Percentiles rank a stretch among this genome's conserved stretches.
Evolutionary conservation across 2,113 vertebrate species (phyloP).

Genomic region (Apteryx mantelli): DNA sequence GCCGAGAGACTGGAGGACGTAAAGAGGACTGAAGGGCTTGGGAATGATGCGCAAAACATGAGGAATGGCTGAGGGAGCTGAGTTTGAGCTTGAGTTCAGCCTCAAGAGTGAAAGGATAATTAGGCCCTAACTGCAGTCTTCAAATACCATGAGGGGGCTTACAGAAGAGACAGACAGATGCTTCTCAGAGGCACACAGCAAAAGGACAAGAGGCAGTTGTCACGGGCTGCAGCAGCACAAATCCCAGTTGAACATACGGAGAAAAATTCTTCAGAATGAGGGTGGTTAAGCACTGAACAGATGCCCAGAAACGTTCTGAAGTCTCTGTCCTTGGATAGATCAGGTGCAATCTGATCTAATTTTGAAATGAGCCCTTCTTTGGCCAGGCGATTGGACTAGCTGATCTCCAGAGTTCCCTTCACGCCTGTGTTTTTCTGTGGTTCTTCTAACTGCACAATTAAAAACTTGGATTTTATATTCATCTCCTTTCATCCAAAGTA

Average conservation of each 20-base stretch:
- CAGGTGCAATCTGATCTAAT: neutral
- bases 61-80: neutral
- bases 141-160: neutral
- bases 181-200: neutral
- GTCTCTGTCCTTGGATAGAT: too few species aligned
- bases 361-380: neutral
- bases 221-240: neutral
- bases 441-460: neutral
- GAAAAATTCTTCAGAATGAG: neutral
- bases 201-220: fast-evolving
- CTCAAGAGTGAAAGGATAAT: neutral
- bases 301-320: too few species aligned
- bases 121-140: neutral
- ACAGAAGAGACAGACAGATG: neutral
- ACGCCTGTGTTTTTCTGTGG: neutral
- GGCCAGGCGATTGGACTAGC: neutral
- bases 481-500: neutral
- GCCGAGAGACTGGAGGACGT: too few species aligned
- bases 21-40: neutral
- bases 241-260: neutral
- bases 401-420: neutral
- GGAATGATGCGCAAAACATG: neutral
- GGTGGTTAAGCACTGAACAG: too few species aligned
- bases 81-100: neutral
- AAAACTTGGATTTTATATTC: neutral